phyloP scores from a whole-genome alignment of 2,888 invertebrate genomes.

The Xylota sylvarum region DNA sequence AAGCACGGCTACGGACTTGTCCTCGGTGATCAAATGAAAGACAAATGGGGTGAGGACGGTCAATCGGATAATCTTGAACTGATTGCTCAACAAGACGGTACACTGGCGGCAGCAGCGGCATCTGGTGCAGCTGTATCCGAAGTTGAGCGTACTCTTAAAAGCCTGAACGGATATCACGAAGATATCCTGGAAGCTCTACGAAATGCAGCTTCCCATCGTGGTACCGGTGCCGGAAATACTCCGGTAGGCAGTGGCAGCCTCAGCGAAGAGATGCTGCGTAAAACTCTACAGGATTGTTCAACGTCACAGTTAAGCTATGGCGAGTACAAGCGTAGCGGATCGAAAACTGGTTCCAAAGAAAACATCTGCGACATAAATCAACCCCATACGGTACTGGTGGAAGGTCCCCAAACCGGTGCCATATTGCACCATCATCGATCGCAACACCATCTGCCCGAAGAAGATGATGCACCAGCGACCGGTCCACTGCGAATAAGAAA shows the following conservation, averaged over 20 bases:
- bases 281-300: slow-evolving; percentile 88
- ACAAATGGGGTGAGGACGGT: slow-evolving; percentile 91
- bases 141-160: slow-evolving; percentile 94
- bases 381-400: slow-evolving; percentile 86
- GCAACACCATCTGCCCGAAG: slow-evolving; percentile 85
- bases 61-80: slow-evolving; percentile 90
- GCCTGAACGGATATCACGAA: slow-evolving; percentile 96
- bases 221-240: slow-evolving; percentile 87
- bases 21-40: slow-evolving; percentile 89
- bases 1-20: slow-evolving; percentile 92
- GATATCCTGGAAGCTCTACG: slow-evolving; percentile 95
- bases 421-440: slow-evolving; percentile 85
- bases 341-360: slow-evolving; percentile 88
- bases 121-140: slow-evolving; percentile 89
- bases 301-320: slow-evolving; percentile 85
- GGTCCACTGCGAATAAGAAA: slow-evolving; percentile 96
- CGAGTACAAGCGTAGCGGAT: slow-evolving; percentile 87
- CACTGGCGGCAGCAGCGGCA: slow-evolving; percentile 87
- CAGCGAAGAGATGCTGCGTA: slow-evolving; percentile 89
- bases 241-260: slow-evolving; percentile 89
- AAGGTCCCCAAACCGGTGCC: slow-evolving; percentile 82
- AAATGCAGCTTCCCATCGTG: slow-evolving; percentile 91
- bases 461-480: slow-evolving; percentile 91
- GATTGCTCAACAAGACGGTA: slow-evolving; percentile 89
- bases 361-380: slow-evolving; percentile 90